These are phyloP conservation scores for Homarus americanus DNA, from an alignment of 1,140 invertebrate genomes.

Conservation along the genomic window DNA sequence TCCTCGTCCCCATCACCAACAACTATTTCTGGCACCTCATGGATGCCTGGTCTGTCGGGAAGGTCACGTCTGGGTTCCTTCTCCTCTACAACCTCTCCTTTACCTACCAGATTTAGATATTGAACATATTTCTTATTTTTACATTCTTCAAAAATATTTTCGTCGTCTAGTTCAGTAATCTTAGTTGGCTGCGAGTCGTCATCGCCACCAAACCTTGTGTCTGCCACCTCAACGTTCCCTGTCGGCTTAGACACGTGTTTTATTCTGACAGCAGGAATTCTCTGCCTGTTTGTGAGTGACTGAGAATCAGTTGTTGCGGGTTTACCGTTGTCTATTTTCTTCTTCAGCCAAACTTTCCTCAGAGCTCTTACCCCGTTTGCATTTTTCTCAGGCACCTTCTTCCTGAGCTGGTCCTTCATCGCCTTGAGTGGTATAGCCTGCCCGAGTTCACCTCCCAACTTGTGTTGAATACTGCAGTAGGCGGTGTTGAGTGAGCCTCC, in stretches of 20 bases:
- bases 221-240: background rate
- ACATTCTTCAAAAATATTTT: background rate
- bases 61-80: background rate
- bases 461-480: constrained; percentile 18
- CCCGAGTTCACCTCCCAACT: background rate
- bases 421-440: background rate
- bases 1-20: constrained; percentile 44
- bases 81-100: background rate
- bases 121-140: background rate
- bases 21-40: constrained; percentile 33
- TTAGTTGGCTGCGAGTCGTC: background rate
- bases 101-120: background rate
- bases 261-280: background rate
- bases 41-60: background rate
- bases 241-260: background rate
- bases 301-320: no score
- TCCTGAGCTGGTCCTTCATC: background rate
- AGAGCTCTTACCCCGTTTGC: background rate
- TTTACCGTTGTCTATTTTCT: background rate
- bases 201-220: background rate
- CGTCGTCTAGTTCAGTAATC: background rate
- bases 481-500: constrained; percentile 33
- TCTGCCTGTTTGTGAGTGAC: background rate
- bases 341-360: background rate
- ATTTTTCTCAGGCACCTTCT: background rate